Base-by-base conservation (phyloP, 2,113 vertebrate genomes). In the Ploceus nigricollis region DNA sequence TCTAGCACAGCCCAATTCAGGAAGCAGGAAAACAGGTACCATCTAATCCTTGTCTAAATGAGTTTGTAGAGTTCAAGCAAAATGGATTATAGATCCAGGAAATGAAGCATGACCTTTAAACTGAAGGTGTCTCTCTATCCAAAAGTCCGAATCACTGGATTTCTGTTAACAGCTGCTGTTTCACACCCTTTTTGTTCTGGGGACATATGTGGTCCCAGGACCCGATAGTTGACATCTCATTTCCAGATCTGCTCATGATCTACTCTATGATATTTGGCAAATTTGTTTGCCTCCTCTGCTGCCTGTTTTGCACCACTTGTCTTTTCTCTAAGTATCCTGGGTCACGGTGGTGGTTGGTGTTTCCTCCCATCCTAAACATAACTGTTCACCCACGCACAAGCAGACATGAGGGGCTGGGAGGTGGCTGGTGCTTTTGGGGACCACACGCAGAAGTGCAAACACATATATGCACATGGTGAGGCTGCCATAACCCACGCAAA, bases 381-480 rank as follows among this genome's bases (percentile, higher is more conserved):
- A 25, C 23, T 42, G 3, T 40, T 69, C 22, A 16, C 14, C 23
- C 23, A 15, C 0, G 0, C 10, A 11, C 42, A 69, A 23, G 28
- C 70, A 90, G 56, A 28, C 0, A 0, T 3, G 8, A 30, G 40
- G 68, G 24, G 6, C 7, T 5, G 24, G 56, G 39, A 64, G 61
- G n/a, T 33, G 60, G n/a, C 22, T 5, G 20, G 18, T 54, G 48
- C 13, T 60, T 44, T 20, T 54, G 50, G 66, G 50, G 28, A 31
- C 13, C 3, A 17, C n/a, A 7, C 15, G 23, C 25, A 18, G 9
- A 57, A 2, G 7, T 40, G 40, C 56, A 47, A 7, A 61, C 35
- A 45, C 27, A 51, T 4, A 0, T 7, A 6, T 40, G 13, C 37
- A 81, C 25, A 6, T 0, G 0, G 42, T 44, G 53, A 39, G 15